A percentile compares a stretch with the other conserved stretches of the same genome.
phyloP scores from a whole-genome alignment of 2,113 vertebrate genomes.

The Holacanthus passer region DNA sequence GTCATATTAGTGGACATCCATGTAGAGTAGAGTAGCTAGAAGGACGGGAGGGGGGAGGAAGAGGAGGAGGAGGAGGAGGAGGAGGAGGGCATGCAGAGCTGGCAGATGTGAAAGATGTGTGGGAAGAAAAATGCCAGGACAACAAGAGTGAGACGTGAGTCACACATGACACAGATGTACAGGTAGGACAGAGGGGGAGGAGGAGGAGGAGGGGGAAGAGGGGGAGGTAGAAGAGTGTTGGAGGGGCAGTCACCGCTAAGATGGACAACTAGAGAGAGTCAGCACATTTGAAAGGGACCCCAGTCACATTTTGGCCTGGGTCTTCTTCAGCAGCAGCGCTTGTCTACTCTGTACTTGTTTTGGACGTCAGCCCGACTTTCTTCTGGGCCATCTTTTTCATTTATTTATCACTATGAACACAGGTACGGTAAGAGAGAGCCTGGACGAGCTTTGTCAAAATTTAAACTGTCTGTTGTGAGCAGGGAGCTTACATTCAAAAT shows the following conservation, averaged over 20 bases:
- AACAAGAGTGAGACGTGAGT: slow-evolving; percentile 74
- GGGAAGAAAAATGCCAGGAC: slow-evolving; percentile 74
- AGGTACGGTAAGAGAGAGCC: slow-evolving; percentile 12
- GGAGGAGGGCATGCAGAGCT: slow-evolving; percentile 86
- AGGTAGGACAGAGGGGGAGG: slow-evolving; percentile 49
- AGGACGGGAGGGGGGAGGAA: slow-evolving; percentile 57
- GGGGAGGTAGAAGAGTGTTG: slow-evolving; percentile 53
- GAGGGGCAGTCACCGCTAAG: slow-evolving; percentile 73
- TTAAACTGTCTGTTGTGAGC: slow-evolving; percentile 5
- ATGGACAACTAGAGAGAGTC: slow-evolving; percentile 74
- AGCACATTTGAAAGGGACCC: slow-evolving; percentile 93
- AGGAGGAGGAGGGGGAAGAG: slow-evolving; percentile 6
- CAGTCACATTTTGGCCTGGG: slow-evolving; percentile 76
- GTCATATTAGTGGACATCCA: slow-evolving; percentile 69
- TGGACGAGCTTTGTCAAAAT: slow-evolving; percentile 29
- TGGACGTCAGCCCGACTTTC: slow-evolving; percentile 16
- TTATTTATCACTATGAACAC: slow-evolving; percentile 36
- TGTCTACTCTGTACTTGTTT: slow-evolving; percentile 39
- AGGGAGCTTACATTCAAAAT: slow-evolving; percentile 59
- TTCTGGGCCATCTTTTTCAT: neutral
- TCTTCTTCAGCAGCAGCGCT: slow-evolving; percentile 45
- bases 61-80: slow-evolving; percentile 58
- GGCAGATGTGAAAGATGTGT: slow-evolving; percentile 80
- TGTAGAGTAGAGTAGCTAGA: slow-evolving; percentile 75
- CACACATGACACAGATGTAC: slow-evolving; percentile 81